Percentiles rank a stretch among this genome's conserved stretches.
Evolutionary conservation across 2,113 vertebrate genomes (phyloP).

Genomic region (Gyps fulvus): DNA sequence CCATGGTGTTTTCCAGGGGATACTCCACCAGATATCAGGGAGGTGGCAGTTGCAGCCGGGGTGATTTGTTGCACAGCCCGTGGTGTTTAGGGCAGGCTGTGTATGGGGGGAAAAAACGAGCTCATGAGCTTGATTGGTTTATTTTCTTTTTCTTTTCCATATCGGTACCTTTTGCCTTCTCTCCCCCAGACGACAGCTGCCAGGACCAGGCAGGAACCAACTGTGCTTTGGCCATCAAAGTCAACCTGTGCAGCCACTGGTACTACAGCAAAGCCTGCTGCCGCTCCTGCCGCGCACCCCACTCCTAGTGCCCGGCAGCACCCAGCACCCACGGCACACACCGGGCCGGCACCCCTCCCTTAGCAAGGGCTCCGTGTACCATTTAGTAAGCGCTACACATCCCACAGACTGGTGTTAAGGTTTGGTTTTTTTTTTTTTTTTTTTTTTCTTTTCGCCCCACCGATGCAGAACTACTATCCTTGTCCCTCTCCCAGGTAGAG

Average conservation of each 20-base stretch:
- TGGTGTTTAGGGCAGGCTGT: not conserved
- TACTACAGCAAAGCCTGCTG: constrained; percentile 99
- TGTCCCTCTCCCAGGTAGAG: not conserved
- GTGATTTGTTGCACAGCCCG: fast-evolving
- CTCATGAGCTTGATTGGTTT: fast-evolving
- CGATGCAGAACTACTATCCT: not conserved
- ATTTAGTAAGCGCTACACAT: not conserved
- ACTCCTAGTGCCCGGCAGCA: constrained; percentile 51
- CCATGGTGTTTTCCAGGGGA: not conserved
- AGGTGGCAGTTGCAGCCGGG: not conserved
- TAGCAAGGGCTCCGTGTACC: not conserved
- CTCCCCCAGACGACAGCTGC: constrained; percentile 88
- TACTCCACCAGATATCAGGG: not conserved
- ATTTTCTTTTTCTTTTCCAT: not conserved
- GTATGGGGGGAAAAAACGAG: fast-evolving
- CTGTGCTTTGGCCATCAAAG: constrained; percentile 94
- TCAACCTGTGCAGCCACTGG: constrained; percentile 97
- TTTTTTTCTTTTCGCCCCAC: not conserved
- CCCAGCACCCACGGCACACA: not conserved
- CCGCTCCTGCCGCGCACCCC: constrained; percentile 83
- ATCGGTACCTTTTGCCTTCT: not conserved
- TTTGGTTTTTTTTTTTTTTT: not conserved
- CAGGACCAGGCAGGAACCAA: constrained; percentile 95
- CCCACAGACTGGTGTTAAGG: not conserved
- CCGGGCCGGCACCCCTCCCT: not conserved